Conservation (phyloP, 2,797 vertebrate genomes). For the Cercopithecus hamlyni region DNA sequence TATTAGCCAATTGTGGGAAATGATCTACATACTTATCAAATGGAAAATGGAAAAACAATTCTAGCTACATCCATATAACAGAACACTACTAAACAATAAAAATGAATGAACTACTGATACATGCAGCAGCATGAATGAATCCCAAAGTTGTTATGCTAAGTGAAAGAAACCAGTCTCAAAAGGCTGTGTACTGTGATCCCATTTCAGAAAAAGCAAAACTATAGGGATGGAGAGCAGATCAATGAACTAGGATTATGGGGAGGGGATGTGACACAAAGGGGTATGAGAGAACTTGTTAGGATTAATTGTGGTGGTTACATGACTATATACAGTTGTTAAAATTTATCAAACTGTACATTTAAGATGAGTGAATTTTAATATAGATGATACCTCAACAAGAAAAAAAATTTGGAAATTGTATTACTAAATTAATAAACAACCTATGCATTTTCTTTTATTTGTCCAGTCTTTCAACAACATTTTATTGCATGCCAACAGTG, state of each 20-base stretch:
- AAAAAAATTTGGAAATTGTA: not conserved
- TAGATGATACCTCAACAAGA: not conserved
- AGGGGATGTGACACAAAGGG: not conserved
- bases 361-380: not conserved
- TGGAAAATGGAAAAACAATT: not conserved
- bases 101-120: not conserved
- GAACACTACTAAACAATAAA: not conserved
- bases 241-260: not conserved
- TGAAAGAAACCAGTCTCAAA: not conserved
- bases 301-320: not conserved
- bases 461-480: conserved; percentile 3
- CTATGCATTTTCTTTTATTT: not conserved
- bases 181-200: not conserved
- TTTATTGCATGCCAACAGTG: not conserved
- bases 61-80: not conserved
- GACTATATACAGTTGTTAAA: not conserved
- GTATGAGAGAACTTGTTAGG: not conserved
- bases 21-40: not conserved
- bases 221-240: not conserved
- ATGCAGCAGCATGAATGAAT: not conserved
- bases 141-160: not conserved
- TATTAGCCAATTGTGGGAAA: not conserved
- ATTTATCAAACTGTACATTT: not conserved
- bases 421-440: not conserved
- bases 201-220: not conserved